Percentiles rank a stretch among this genome's conserved stretches.
phyloP scores from a whole-genome alignment of 2,888 invertebrate species.

The Corythucha ciliata region DNA sequence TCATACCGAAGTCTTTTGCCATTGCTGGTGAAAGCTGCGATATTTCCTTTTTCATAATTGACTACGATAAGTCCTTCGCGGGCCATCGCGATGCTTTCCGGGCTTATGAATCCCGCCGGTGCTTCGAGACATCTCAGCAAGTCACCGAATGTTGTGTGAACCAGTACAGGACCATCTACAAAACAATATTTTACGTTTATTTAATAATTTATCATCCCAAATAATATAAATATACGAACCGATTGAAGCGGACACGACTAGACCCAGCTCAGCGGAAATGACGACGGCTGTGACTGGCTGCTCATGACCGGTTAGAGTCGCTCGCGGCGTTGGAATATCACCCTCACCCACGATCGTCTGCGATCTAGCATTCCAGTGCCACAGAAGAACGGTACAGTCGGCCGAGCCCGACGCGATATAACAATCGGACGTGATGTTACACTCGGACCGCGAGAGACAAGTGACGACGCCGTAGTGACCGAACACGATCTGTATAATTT shows the following conservation, averaged over 20 bases:
- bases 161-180: constrained; percentile 86
- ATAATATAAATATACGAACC: constrained; percentile 21
- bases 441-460: constrained; percentile 93
- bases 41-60: constrained; percentile 83
- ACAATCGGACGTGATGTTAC: constrained; percentile 97
- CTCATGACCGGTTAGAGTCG: constrained; percentile 95
- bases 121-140: constrained; percentile 81
- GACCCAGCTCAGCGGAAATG: constrained; percentile 93
- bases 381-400: constrained; percentile 94
- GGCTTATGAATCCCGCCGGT: constrained; percentile 63
- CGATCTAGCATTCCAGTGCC: constrained; percentile 98
- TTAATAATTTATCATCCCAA: too few species aligned
- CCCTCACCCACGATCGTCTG: constrained; percentile 97
- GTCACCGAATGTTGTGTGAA: constrained; percentile 97
- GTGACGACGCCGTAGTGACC: constrained; percentile 99
- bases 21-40: constrained; percentile 90
- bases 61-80: constrained; percentile 93
- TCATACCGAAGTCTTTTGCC: constrained; percentile 81
- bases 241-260: constrained; percentile 91
- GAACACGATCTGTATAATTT: constrained; percentile 96
- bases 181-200: neutral
- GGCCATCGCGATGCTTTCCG: constrained; percentile 84
- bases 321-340: constrained; percentile 88
- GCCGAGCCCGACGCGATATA: constrained; percentile 97
- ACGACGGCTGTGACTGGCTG: constrained; percentile 90